Conservation (phyloP, 1,140 invertebrate species). For the Adoxophyes honmai region DNA sequence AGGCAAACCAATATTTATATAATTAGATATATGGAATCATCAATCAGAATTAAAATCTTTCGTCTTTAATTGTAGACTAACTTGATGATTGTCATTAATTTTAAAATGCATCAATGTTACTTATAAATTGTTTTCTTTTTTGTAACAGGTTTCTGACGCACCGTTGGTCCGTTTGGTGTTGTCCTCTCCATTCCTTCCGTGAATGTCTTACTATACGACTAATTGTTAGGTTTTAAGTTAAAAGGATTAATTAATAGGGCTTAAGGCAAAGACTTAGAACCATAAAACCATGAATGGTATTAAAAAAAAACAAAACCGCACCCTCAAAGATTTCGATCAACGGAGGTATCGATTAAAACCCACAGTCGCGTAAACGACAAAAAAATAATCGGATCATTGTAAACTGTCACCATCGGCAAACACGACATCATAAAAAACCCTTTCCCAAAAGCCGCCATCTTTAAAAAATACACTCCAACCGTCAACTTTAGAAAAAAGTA, state of each 20-base stretch:
- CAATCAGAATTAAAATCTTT: conserved; percentile 28
- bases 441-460: conserved; percentile 3
- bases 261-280: too few species aligned
- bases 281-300: too few species aligned
- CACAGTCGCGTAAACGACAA: conserved; percentile 15
- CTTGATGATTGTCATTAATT: conserved; percentile 16
- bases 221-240: too few species aligned
- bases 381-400: conserved; percentile 19
- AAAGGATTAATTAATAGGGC: too few species aligned
- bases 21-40: conserved; percentile 39
- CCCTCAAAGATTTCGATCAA: too few species aligned
- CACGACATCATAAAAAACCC: conserved; percentile 1
- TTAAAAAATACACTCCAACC: not conserved
- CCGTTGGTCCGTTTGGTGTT: too few species aligned
- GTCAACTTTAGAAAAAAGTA: not conserved
- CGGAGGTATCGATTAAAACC: not conserved
- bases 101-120: conserved; percentile 13
- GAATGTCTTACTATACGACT: too few species aligned
- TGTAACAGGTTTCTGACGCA: too few species aligned
- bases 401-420: not conserved
- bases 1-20: conserved; percentile 24
- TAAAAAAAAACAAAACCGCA: too few species aligned
- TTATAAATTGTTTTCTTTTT: not conserved
- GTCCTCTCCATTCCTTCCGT: too few species aligned
- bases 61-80: conserved; percentile 13